These are phyloP conservation scores for Schlechtendalia chinensis DNA, from an alignment of 1,140 invertebrate species.

Conservation along the genomic window DNA sequence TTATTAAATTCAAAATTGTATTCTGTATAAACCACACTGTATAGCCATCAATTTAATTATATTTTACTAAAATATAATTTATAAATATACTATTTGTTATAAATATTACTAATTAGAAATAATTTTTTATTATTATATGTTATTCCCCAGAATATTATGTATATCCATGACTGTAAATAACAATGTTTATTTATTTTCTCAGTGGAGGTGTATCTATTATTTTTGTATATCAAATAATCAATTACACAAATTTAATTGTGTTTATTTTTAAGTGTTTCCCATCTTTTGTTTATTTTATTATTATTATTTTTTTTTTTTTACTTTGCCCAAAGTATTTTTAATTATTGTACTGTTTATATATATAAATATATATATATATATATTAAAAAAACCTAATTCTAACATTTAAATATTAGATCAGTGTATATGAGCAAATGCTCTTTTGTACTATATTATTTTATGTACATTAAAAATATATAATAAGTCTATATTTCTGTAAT, in stretches of 20 bases:
- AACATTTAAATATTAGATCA: constrained; percentile 34
- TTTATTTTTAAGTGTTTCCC: constrained; percentile 37
- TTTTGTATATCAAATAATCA: constrained; percentile 47
- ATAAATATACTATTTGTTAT: constrained; percentile 46
- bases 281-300: constrained; percentile 44
- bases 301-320: constrained; percentile 40
- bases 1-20: constrained; percentile 25
- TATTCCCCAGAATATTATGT: constrained; percentile 44
- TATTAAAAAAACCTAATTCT: constrained; percentile 11
- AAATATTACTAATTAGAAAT: constrained; percentile 49
- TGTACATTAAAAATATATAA: constrained; percentile 43
- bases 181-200: constrained; percentile 34
- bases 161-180: constrained; percentile 48
- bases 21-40: constrained; percentile 29
- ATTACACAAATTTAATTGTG: constrained; percentile 47
- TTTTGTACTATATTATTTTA: constrained; percentile 11
- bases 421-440: constrained; percentile 20
- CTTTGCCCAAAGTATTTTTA: constrained; percentile 26
- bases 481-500: constrained; percentile 38
- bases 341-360: constrained; percentile 45
- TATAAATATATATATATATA: background rate
- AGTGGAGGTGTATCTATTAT: constrained; percentile 46
- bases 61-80: constrained; percentile 16
- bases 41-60: constrained; percentile 27
- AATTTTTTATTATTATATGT: constrained; percentile 48